A percentile compares a stretch with the other conserved stretches of the same genome.
phyloP scores from a whole-genome alignment of 2,113 vertebrate genomes.

The Stigmatopora nigra region DNA sequence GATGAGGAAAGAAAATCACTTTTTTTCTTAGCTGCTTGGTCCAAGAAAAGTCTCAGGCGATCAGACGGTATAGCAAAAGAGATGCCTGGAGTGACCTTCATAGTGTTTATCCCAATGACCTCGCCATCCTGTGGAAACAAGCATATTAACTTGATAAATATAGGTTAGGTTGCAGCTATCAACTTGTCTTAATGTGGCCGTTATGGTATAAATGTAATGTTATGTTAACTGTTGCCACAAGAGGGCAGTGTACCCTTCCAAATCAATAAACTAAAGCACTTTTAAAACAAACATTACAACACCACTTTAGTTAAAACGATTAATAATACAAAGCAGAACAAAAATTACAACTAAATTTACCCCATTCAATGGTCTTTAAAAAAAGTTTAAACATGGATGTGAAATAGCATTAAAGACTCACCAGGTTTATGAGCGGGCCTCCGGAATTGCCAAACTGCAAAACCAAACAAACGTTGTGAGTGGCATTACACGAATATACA shows the following conservation, averaged over 20 bases:
- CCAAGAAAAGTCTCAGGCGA: slow-evolving; percentile 77
- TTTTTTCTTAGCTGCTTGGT: slow-evolving; percentile 70
- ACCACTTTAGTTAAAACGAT: no score
- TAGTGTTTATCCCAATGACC: slow-evolving; percentile 96
- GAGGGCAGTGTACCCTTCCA: no score
- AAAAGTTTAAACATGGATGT: not conserved
- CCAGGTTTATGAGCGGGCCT: slow-evolving; percentile 93
- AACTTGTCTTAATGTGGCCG: no score
- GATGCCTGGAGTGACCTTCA: slow-evolving; percentile 95
- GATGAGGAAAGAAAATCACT: slow-evolving; percentile 29
- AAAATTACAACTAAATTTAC: no score
- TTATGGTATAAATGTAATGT: no score
- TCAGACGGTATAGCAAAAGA: slow-evolving; percentile 96
- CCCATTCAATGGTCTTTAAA: not conserved
- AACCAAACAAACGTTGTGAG: slow-evolving; percentile 23
- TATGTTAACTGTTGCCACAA: no score
- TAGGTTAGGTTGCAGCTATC: not conserved
- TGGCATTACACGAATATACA: not conserved
- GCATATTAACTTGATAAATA: not conserved
- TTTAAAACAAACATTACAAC: no score
- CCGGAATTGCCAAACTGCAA: slow-evolving; percentile 96
- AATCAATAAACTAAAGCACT: no score
- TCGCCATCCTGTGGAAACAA: slow-evolving; percentile 81
- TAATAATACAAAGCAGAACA: no score
- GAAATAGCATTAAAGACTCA: slow-evolving; percentile 63